Evolutionary conservation across 2,888 invertebrate species (phyloP).

Genomic region (Apamea anceps): DNA sequence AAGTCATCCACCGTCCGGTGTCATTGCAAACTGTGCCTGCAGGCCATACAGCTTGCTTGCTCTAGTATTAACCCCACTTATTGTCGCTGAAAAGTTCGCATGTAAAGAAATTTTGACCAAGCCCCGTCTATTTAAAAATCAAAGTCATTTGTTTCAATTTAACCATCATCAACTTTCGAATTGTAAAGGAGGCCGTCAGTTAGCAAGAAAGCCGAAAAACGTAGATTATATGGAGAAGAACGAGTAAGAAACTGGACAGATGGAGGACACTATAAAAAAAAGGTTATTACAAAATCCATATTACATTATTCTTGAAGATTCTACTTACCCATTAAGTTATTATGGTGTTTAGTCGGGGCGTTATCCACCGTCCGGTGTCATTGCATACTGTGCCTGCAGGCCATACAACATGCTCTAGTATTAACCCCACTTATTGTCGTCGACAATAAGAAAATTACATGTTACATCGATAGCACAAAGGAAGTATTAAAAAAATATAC

Average conservation of each 20-base stretch:
- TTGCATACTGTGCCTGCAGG: slow-evolving; percentile 23
- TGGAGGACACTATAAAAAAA: neutral
- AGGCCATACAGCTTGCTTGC: no score
- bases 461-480: slow-evolving; percentile 16
- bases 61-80: no score
- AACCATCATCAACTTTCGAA: neutral
- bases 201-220: neutral
- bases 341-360: slow-evolving; percentile 9
- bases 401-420: slow-evolving; percentile 14
- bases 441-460: slow-evolving; percentile 47
- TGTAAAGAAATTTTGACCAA: neutral
- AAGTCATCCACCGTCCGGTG: no score
- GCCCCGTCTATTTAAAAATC: neutral
- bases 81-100: no score
- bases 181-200: neutral
- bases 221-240: neutral
- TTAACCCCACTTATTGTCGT: slow-evolving; percentile 32
- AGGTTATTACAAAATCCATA: no score
- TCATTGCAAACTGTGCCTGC: no score
- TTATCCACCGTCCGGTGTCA: slow-evolving; percentile 13
- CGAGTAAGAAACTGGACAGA: neutral
- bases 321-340: slow-evolving; percentile 4
- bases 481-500: neutral
- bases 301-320: no score
- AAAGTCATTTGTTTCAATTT: neutral